Base-by-base conservation (phyloP, 2,113 vertebrate genomes). In the Chaetodon trifascialis region DNA sequence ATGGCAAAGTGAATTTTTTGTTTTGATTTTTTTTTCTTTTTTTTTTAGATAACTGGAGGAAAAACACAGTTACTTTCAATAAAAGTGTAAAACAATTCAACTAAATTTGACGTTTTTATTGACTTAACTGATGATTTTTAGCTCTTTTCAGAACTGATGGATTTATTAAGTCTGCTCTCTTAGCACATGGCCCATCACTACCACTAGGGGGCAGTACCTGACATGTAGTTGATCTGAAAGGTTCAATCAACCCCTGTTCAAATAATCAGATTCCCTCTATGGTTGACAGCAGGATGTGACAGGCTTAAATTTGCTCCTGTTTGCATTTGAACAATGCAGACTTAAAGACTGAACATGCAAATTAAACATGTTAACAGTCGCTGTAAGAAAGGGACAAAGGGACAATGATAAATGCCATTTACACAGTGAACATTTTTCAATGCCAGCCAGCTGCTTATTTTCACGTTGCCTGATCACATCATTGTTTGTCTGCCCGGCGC, bases 11-110 rank as follows among this genome's bases (percentile, higher is more conserved):
- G 92, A 95, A 96, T 91, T 93, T 74, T 93, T 30, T 30, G 30
- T 30, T 30, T 30, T 30, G 30, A 3, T 30, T 30, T 30, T 30
- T 30, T 30, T 30, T 30, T 30, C 30, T 30, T 30, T 30, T 30
- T 30, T 30, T 55, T 85, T 90, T 95, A 97, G 96, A 95, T 95
- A 96, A 96, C 95, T 94, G 93, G 86, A 92, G 94, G 92, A 92
- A 30, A 30, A 92, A 93, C 74, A 78, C 84, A 91, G 89, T 96
- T 96, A 94, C 96, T 97, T 95, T 94, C 95, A 98, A 97, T 97
- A 97, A 99, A 98, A 96, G 80, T 88, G 81, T 47, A 76, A 91
- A 93, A 85, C 1, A 91, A 85, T 73, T 67, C 8, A 85, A 76
- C 21, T 21, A 5, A 10, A 52, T 77, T 55, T 65, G 56, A 54